Base-by-base conservation (phyloP, 2,113 vertebrate species). In the Gobius niger region DNA sequence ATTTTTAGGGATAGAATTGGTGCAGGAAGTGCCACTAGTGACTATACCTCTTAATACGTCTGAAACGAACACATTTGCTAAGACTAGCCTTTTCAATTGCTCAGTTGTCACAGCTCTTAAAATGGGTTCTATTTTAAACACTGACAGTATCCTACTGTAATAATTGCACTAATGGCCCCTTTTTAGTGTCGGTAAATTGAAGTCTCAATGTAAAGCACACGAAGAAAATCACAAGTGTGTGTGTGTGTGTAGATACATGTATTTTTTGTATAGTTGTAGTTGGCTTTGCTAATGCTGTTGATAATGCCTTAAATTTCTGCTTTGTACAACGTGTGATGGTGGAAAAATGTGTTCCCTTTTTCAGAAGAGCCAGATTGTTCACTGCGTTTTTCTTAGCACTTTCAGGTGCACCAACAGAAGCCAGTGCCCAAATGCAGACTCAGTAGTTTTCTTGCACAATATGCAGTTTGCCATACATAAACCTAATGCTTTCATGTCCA, bases 251-350 rank as follows among this genome's bases (percentile, higher is more conserved):
- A 88, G 83, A 89, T 90, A 87, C 63, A 47, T 82, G 65, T 80
- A 16, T 44, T 73, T 67, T 68, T 85, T 84, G 81, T 91, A 85
- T 89, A 90, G 75, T 75, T 89, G 62, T 69, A 54, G 7, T 54
- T 54, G 19, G 52, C 78, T 87, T 87, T 76, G 80, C 85, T 81
- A 76, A 80, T 83, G 89, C 91, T 92, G 90, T 93, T 62, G 46
- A 82, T 92, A 92, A 88, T 84, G 92, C 92, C 93, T 94, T 93
- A 94, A 92, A 82, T 86, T 60, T 89, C 79, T 84, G 87, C 87
- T 88, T 84, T 73, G 82, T 90, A 86, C 72, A 84, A 78, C 78
- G 60, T 87, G 82, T 88, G 72, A 63, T 84, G 68, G 24, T 67
- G 56, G 75, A 83, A 78, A 44, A 24, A 75, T 76, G 66, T 61